Evolutionary conservation across 2,113 vertebrate genomes (phyloP).

Genomic region (Oreochromis spilurus): DNA sequence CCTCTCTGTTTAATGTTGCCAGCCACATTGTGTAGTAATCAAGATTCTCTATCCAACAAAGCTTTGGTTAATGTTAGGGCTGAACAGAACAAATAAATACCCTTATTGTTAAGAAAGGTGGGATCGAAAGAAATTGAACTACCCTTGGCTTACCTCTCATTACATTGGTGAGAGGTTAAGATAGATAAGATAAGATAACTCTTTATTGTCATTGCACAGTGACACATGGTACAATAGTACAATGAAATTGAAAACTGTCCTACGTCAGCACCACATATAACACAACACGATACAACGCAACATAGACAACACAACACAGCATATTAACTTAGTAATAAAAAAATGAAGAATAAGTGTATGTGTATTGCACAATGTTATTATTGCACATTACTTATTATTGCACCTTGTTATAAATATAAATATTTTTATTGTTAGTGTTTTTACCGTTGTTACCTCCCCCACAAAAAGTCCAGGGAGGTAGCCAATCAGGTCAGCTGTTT

Average conservation of each 20-base stretch:
- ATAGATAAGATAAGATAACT: background rate
- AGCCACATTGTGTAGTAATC: background rate
- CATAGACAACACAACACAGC: background rate
- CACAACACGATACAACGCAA: background rate
- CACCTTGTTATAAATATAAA: too few relatives aligned
- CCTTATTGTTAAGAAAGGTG: background rate
- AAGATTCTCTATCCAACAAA: rapidly evolving
- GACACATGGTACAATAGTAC: background rate
- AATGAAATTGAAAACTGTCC: background rate
- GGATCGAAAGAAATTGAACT: background rate
- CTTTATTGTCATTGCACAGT: background rate
- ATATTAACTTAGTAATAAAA: background rate
- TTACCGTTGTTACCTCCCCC: too few relatives aligned
- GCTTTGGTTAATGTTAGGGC: background rate
- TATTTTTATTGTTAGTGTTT: too few relatives aligned
- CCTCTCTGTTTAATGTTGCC: background rate
- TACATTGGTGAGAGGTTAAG: background rate
- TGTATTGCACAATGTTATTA: too few relatives aligned
- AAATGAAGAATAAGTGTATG: rapidly evolving
- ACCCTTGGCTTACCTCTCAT: background rate
- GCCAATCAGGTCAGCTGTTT: rapidly evolving
- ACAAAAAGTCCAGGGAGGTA: too few relatives aligned
- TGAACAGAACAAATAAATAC: background rate
- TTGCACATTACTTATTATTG: too few relatives aligned
- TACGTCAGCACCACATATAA: background rate